Evolutionary conservation across 1,140 invertebrate genomes (phyloP).

Genomic region (Mya arenaria): DNA sequence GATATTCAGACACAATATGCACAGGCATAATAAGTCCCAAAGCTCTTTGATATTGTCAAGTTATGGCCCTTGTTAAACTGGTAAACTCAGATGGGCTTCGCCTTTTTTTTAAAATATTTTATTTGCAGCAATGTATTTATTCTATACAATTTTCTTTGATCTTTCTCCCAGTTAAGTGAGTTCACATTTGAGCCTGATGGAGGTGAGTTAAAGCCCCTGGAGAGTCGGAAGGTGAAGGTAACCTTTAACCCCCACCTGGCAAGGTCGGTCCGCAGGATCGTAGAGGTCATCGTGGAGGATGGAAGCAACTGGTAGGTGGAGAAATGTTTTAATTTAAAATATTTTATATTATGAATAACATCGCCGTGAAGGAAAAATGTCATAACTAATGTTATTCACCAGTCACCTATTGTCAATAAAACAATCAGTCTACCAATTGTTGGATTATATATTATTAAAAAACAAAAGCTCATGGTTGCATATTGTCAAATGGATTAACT

Average conservation of each 20-base stretch:
- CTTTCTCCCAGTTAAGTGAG: too few species aligned
- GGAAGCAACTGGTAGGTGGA: conserved; percentile 71
- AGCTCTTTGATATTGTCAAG: not conserved
- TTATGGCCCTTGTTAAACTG: not conserved
- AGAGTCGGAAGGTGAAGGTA: conserved; percentile 63
- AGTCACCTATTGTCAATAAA: too few species aligned
- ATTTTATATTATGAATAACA: too few species aligned
- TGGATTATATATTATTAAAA: too few species aligned
- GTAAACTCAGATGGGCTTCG: not conserved
- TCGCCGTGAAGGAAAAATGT: too few species aligned
- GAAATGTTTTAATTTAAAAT: too few species aligned
- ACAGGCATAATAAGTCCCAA: not conserved
- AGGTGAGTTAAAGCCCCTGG: conserved; percentile 74
- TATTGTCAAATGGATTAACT: too few species aligned
- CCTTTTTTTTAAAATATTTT: not conserved
- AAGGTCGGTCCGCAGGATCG: conserved; percentile 65
- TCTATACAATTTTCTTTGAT: too few species aligned
- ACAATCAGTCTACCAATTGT: too few species aligned
- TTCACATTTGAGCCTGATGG: conserved; percentile 62
- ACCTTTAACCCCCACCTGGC: conserved; percentile 66
- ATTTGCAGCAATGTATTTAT: conserved; percentile 45
- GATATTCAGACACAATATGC: too few species aligned
- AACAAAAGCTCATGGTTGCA: too few species aligned
- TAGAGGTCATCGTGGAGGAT: conserved; percentile 68
- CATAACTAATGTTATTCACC: too few species aligned